phyloP scores from a whole-genome alignment of 1,140 invertebrate genomes.

The Hetaerina americana region DNA sequence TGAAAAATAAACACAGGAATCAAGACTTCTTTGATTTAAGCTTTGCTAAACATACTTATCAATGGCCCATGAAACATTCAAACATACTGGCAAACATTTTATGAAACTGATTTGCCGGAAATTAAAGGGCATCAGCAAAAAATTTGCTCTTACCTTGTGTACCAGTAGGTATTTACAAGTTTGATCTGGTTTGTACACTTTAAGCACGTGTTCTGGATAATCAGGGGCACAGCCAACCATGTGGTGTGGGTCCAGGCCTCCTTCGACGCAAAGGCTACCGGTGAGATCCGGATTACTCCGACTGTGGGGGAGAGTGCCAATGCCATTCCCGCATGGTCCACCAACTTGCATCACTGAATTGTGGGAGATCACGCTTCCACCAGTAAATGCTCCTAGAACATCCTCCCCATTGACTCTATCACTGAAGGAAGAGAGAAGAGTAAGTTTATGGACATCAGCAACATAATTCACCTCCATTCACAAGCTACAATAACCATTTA shows the following conservation, averaged over 20 bases:
- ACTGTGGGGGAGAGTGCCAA: conserved; percentile 41
- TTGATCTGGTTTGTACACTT: conserved; percentile 90
- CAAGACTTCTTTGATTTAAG: too few relatives aligned
- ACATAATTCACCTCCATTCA: too few relatives aligned
- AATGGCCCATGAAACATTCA: too few relatives aligned
- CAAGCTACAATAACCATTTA: too few relatives aligned
- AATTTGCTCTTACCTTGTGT: conserved; percentile 69
- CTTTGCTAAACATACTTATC: too few relatives aligned
- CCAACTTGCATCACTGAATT: conserved; percentile 31
- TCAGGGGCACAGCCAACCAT: conserved; percentile 64
- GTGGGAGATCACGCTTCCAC: not conserved
- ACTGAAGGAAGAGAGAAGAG: too few relatives aligned
- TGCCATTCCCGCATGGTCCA: conserved; percentile 55
- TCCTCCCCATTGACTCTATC: not conserved
- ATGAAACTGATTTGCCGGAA: too few relatives aligned
- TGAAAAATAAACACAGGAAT: too few relatives aligned
- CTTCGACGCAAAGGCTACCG: conserved; percentile 22
- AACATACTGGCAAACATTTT: too few relatives aligned
- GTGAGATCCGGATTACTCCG: conserved; percentile 81
- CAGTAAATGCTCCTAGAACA: too few relatives aligned
- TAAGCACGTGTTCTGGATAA: conserved; percentile 94
- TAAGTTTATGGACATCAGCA: too few relatives aligned
- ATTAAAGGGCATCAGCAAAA: too few relatives aligned
- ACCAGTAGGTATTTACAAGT: conserved; percentile 94
- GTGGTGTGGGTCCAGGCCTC: not conserved